Percentiles rank a stretch among this genome's conserved stretches.
These are phyloP conservation scores for Dichetophora obliterata DNA, from an alignment of 2,888 invertebrate genomes.

Conservation along the genomic window DNA sequence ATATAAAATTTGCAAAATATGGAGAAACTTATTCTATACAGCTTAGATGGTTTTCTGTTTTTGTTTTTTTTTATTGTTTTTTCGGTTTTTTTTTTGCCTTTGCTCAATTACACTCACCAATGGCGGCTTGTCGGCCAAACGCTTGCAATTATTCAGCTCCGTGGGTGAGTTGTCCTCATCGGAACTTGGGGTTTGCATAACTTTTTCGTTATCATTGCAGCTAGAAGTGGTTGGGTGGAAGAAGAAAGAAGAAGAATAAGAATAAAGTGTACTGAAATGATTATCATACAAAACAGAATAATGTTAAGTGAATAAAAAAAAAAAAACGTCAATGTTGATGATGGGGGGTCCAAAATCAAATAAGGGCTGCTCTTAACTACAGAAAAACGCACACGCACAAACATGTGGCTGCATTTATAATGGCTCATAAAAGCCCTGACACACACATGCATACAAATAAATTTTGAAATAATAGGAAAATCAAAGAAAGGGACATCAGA, in stretches of 20 bases:
- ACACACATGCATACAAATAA: neutral
- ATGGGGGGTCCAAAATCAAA: neutral
- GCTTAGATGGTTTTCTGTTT: slow-evolving; percentile 4
- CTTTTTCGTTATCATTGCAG: slow-evolving; percentile 68
- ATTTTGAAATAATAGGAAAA: neutral
- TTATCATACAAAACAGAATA: neutral
- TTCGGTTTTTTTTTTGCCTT: neutral
- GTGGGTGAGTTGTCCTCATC: slow-evolving; percentile 90
- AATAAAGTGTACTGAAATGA: slow-evolving; percentile 7
- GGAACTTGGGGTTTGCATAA: slow-evolving; percentile 73
- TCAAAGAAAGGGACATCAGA: neutral
- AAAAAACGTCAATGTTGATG: neutral
- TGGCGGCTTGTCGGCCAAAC: slow-evolving; percentile 83
- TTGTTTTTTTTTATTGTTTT: slow-evolving; percentile 10
- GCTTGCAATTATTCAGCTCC: slow-evolving; percentile 85
- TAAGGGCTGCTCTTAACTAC: neutral
- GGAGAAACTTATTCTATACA: slow-evolving; percentile 37
- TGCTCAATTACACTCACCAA: slow-evolving; percentile 67
- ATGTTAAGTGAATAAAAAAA: slow-evolving; percentile 9
- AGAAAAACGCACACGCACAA: neutral
- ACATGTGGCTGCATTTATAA: neutral
- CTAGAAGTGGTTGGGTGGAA: slow-evolving; percentile 48
- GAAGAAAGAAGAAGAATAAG: slow-evolving; percentile 27
- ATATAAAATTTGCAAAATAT: slow-evolving; percentile 44
- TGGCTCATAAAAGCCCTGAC: neutral